Base-by-base conservation (phyloP, 2,113 vertebrate genomes). In the Pituophis catenifer region DNA sequence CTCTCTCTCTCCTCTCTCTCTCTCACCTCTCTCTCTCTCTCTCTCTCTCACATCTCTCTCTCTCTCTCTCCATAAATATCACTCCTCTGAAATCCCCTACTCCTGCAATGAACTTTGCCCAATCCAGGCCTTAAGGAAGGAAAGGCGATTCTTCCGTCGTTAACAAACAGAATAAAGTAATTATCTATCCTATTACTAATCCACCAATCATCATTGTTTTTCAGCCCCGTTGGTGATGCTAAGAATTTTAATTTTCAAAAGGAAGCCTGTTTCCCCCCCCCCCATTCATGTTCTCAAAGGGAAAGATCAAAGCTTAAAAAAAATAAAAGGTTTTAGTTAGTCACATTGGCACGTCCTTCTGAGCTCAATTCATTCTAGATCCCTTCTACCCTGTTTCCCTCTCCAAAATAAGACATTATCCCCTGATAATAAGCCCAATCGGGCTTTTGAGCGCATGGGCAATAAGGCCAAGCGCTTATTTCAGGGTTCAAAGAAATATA, bases 1-100 rank as follows among this genome's bases (percentile, higher is more conserved):
- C 44, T 44, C 2, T 44, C 44, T 44, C 44, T 44, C 2, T 2
- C 44, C 44, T 38, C 38, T 38, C 44, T 44, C 2, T 44, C 44
- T 48, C 44, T 48, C 0, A 48, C 44, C 2, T 44, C 38, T 44
- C 38, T 3, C 38, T 44, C 38, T 0, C 0, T 21, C 21, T 0
- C 8, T 59, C 58, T 1, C 9, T 59, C 2, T 57, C 2, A 38
- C 38, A 38, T 1, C 38, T 44, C 44, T 52, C 0, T 21, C 21
- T 1, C 8, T 59, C 58, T 3, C 9, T 59, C 2, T 57, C 5
- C 17, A 19, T 57, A 57, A 57, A 3, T 57, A 57, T 19, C 55
- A 57, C 55, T 10, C 12, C 54, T 55, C 54, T 55, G 13, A 55
- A 55, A 55, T 55, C 13, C 13, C 54, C 15, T 55, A 0, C 54